A percentile compares a stretch with the other conserved stretches of the same genome.
Evolutionary conservation across 2,113 vertebrate genomes (phyloP).

Genomic region (Channa maculata): DNA sequence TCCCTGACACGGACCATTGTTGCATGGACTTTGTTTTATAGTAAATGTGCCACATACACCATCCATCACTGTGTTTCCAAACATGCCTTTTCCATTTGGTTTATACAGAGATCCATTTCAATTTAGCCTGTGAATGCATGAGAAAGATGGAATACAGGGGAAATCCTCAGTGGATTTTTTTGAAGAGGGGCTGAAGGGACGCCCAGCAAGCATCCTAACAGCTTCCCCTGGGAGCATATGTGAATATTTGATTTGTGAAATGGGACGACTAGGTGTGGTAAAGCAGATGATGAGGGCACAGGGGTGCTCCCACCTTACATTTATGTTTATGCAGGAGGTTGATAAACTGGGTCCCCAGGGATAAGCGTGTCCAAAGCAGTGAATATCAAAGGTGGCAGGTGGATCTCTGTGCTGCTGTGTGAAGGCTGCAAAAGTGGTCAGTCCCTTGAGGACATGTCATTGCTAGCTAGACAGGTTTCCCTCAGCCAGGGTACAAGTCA

Average conservation of each 20-base stretch:
- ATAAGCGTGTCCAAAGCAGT: conserved; percentile 13
- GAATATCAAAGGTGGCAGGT: conserved; percentile 38
- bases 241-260: conserved; percentile 20
- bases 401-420: neutral
- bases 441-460: conserved; percentile 1
- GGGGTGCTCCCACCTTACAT: neutral
- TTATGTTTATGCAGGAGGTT: conserved; percentile 21
- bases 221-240: neutral
- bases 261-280: neutral
- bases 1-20: conserved; percentile 16
- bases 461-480: neutral
- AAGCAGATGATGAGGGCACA: conserved; percentile 12
- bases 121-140: conserved; percentile 5
- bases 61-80: conserved; percentile 14
- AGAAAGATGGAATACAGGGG: neutral
- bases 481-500: conserved; percentile 13
- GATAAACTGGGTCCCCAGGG: conserved; percentile 19
- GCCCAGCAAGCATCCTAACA: neutral
- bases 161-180: neutral
- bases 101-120: conserved; percentile 11
- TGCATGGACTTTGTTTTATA: conserved; percentile 22
- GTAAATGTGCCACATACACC: conserved; percentile 5
- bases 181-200: neutral
- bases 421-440: conserved; percentile 13
- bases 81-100: conserved; percentile 9